Percentiles rank a stretch among this genome's conserved stretches.
Evolutionary conservation across 2,888 invertebrate species (phyloP).

Genomic region (Flexamia atlantica): DNA sequence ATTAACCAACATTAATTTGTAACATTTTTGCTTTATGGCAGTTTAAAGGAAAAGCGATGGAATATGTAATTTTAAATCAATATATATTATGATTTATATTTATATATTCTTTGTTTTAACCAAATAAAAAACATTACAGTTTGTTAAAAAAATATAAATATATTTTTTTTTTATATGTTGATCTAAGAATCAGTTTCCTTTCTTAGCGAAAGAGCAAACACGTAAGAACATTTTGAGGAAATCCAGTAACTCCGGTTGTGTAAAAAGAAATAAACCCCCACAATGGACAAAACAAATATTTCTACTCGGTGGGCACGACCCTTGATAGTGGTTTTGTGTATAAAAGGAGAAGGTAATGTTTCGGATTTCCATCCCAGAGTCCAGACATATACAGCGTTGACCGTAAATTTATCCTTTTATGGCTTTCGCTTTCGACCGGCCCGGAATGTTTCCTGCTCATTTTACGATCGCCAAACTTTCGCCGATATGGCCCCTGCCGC

Average conservation of each 20-base stretch:
- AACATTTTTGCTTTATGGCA: no score
- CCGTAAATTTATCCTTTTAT: constrained; percentile 48
- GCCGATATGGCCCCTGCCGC: background rate
- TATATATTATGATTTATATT: no score
- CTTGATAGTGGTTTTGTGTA: constrained; percentile 31
- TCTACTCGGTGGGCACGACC: background rate
- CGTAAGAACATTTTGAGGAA: background rate
- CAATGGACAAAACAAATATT: constrained; percentile 36
- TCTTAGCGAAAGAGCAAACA: no score
- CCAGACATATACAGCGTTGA: constrained; percentile 28
- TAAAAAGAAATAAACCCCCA: constrained; percentile 1
- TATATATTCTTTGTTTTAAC: no score
- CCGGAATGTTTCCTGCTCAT: constrained; percentile 34
- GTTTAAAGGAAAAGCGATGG: no score
- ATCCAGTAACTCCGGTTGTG: background rate
- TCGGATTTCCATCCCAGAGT: constrained; percentile 42
- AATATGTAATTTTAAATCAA: no score
- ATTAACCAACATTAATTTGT: no score
- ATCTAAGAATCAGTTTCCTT: no score
- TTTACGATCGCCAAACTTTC: constrained; percentile 32
- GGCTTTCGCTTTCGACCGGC: constrained; percentile 39
- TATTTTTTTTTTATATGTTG: no score
- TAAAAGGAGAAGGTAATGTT: constrained; percentile 26
- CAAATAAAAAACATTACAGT: no score
- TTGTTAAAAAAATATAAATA: no score